Base-by-base conservation (phyloP, 2,888 invertebrate species). In the Polydrusus tereticollis region DNA sequence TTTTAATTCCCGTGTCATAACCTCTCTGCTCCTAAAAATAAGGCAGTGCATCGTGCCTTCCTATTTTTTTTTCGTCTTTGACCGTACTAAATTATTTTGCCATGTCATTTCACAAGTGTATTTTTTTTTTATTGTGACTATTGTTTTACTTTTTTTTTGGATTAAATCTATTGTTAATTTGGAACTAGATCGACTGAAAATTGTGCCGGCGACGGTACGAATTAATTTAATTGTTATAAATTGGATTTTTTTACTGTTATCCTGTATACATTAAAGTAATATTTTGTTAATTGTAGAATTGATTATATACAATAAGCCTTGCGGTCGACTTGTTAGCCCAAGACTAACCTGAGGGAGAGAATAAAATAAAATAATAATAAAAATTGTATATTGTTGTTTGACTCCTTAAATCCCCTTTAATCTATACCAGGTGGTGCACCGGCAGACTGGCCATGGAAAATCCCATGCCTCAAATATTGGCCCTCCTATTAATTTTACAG, bases 311-410 rank as follows among this genome's bases (percentile, higher is more conserved):
- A 64, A 38, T 38, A 74, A 68, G 84, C 84, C 84, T 83, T 83
- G 84, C 81, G 84, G 84, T 85, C 83, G 81, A 82, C 83, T 84
- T 85, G 84, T 84, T 84, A 84, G 84, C 84, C 84, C 85, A 84
- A 84, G 85, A 84, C 84, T 84, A 84, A 80, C 82, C 83, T 83
- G 85, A 84, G 85, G 85, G 85, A 85, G 84, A 85, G 84, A 85
- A 84, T 82, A 83, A 84, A 84, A 82, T 84, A 85, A 83, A 83
- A 83, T 83, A 78, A 81, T 64, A 60, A 69, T 69, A 72, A 72
- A 72, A 72, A 72, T 72, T 45, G 67, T 72, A 68, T 45, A 79
- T 73, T 75, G 47, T 43, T 63, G 55, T 72, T 69, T 62, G 65
- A 55, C 58, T 66, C 52, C 16, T n/a, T n/a, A n/a, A n/a, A n/a